Base-by-base conservation (phyloP, 2,888 invertebrate species). In the Phorcus lineatus region DNA sequence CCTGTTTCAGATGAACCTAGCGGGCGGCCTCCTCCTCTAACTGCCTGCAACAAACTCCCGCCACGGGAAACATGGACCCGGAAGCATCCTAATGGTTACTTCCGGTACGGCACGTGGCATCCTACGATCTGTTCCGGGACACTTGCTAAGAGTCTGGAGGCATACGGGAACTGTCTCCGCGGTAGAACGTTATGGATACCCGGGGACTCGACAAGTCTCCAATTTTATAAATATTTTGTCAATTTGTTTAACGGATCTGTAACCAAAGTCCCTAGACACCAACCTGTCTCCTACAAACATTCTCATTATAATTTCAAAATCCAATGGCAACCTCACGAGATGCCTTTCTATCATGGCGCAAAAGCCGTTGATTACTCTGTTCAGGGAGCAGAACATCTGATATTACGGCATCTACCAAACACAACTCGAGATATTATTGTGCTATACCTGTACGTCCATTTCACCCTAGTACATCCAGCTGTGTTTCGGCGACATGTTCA, bases 401-500 rank as follows among this genome's bases (percentile, higher is more conserved):
- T 62, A 1, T 17, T 62, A 16, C 28, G n/a, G 28, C 11, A 22
- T 62, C 62, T 62, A 24, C 62, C 62, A 28, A 62, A 62, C 62
- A 17, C 62, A 62, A 62, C 62, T n/a, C 11, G 17, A 24, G 62
- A 62, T n/a, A 3, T 24, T 17, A 62, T 62, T 24, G 62, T 62
- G 6, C 24, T 62, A 11, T 62, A 62, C 24, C 62, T 62, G 16
- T 62, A 62, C 28, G 62, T 62, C 3, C 62, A 62, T 24, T 62
- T 62, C 17, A 62, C 62, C 0, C 28, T 62, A 17, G 62, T 62
- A 62, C 62, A 62, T 28, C 62, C 62, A 13, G 62, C 24, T 62
- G 62, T 62, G 62, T 62, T 62, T 22, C 62, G 62, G 24, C 62
- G 62, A 24, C 62, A 62, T 62, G 62, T 62, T 62, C 22, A 62